Evolutionary conservation across 2,888 invertebrate genomes (phyloP).

Genomic region (Oscheius sp.): DNA sequence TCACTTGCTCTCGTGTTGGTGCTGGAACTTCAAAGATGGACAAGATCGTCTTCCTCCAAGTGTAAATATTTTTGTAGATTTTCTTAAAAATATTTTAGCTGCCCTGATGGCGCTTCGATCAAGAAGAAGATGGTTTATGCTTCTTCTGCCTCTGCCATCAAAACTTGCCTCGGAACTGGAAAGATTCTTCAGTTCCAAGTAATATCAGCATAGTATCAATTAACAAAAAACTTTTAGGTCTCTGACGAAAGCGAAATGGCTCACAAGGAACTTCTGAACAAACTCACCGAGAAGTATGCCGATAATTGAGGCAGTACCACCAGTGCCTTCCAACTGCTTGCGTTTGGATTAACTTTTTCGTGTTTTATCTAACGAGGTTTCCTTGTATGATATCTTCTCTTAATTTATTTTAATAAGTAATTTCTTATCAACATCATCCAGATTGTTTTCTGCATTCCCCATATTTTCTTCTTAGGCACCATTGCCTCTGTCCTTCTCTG

Average conservation of each 20-base stretch:
- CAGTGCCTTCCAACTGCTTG: conserved; percentile 28
- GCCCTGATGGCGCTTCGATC: conserved; percentile 94
- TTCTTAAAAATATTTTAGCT: conserved; percentile 72
- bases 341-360: conserved; percentile 24
- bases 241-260: conserved; percentile 70
- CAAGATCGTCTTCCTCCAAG: conserved; percentile 95
- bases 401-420: conserved; percentile 1
- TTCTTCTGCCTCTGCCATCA: conserved; percentile 96
- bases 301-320: conserved; percentile 58
- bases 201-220: neutral
- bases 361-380: conserved; percentile 21
- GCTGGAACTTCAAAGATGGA: conserved; percentile 94
- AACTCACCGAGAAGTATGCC: conserved; percentile 68
- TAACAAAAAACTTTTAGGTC: conserved; percentile 39
- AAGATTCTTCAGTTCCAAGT: conserved; percentile 70
- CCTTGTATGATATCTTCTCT: conserved; percentile 16
- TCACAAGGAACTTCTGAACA: conserved; percentile 67
- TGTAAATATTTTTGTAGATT: conserved; percentile 73
- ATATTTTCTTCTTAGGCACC: conserved; percentile 21
- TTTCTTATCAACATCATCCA: too few species aligned
- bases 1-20: conserved; percentile 86
- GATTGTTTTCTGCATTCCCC: neutral
- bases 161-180: conserved; percentile 83
- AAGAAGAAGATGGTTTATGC: conserved; percentile 83
- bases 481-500: neutral